phyloP scores from a whole-genome alignment of 2,113 vertebrate species.

The Leucoraja erinaceus region DNA sequence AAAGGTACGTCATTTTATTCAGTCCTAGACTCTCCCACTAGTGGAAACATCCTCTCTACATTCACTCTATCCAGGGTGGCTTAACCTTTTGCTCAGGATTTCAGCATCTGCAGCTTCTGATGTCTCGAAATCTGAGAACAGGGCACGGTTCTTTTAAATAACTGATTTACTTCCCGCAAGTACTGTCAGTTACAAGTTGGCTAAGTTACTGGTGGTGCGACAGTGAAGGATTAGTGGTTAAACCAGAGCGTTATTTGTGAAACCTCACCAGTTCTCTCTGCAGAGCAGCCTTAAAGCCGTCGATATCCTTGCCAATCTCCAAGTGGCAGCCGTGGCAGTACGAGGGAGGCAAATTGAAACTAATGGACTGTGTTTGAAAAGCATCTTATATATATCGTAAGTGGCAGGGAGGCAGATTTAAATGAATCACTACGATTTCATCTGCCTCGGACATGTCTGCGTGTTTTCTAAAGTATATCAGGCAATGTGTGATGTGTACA shows the following conservation, averaged over 20 bases:
- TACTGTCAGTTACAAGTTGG: not conserved
- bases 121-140: not conserved
- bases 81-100: too few species aligned
- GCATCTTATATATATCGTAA: not conserved
- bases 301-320: not conserved
- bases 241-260: slow-evolving; percentile 27
- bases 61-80: too few species aligned
- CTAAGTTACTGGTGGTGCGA: not conserved
- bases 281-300: slow-evolving; percentile 5
- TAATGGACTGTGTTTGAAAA: not conserved
- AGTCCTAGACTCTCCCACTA: too few species aligned
- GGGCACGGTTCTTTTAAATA: not conserved
- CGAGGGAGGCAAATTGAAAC: not conserved
- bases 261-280: not conserved
- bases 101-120: too few species aligned
- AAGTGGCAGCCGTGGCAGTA: not conserved
- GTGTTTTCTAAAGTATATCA: not conserved
- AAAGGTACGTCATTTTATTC: too few species aligned
- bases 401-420: not conserved
- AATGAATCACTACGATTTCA: not conserved
- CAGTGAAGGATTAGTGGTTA: slow-evolving; percentile 8
- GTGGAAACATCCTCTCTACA: too few species aligned
- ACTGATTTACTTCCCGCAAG: not conserved
- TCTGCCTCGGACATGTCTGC: not conserved
- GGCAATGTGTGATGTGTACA: not conserved